Conservation (phyloP, 2,797 vertebrate species). For the Halcyon badia region DNA sequence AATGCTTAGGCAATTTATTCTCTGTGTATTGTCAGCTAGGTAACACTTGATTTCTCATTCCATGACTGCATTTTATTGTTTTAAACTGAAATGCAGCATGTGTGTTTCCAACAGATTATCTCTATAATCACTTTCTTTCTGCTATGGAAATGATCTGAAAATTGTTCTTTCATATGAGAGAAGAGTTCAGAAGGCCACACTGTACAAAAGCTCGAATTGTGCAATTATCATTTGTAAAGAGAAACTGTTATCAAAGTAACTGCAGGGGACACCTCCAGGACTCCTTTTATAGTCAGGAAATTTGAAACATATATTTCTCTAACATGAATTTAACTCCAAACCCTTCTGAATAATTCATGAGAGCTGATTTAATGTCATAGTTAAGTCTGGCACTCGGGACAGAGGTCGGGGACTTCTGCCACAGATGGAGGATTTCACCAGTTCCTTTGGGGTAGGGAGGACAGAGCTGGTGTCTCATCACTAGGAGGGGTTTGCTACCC, state of each 20-base stretch:
- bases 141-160: conserved; percentile 68
- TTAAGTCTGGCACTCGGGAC: conserved; percentile 49
- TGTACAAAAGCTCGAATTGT: conserved; percentile 20
- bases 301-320: conserved; percentile 69
- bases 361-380: conserved; percentile 55
- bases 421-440: not conserved
- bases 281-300: conserved; percentile 60
- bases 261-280: conserved; percentile 65
- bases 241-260: conserved; percentile 74
- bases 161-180: conserved; percentile 57
- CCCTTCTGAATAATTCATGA: conserved; percentile 77
- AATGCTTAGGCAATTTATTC: conserved; percentile 41
- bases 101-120: conserved; percentile 52
- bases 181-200: conserved; percentile 56
- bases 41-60: conserved; percentile 38
- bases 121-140: conserved; percentile 63
- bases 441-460: not conserved
- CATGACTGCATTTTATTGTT: conserved; percentile 40
- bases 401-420: not conserved
- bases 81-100: conserved; percentile 33
- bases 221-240: conserved; percentile 69
- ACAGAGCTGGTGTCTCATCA: not conserved
- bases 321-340: conserved; percentile 26
- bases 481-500: not conserved
- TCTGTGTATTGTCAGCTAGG: not conserved